Evolutionary conservation across 2,797 vertebrate genomes (phyloP), one percentile per base, ranked within the genome.

Genomic region (Apogon talboti): DNA sequence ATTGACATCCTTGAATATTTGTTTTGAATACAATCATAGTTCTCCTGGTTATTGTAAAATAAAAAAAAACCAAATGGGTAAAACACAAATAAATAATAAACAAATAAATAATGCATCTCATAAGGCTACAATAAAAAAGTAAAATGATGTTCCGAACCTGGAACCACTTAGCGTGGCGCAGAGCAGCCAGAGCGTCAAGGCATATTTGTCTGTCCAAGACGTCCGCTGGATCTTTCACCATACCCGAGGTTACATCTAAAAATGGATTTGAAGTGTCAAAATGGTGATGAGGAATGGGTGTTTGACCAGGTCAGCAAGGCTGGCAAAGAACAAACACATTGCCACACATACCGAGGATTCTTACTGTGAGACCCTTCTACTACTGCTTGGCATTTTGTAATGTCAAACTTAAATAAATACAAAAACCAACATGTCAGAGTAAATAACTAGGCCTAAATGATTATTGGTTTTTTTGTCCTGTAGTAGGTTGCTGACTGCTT

Each of bases 101-200:
- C 78, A 84, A 72, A 79, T 68, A 77, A 81, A 90, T 49, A 79
- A 91, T 86, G 81, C 85, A 92, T 97, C 96, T 96, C 98, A 99
- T 99, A 99, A 99, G 97, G 97, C 96, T 98, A 99, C 98, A 97
- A 95, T 92, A 98, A 97, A 94, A 96, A 98, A 98, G 94, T 97
- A 98, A 99, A 98, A 99, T 98, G 95, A 99, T 98, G 96, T 96
- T 98, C 95, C 98, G 94, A 99, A 99, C 98, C 98, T 99, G 98
- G 96, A 99, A 99, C 98, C 98, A 99, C 98, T 99, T 99, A 97
- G 98, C 97, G 97, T 99, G 98, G 97, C 98, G 98, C 95, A 99
- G 98, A 95, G 98, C 98, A 97, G 98, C 97, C 96, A 99, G 97
- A 98, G 98, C 98, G 96, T 98, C 98, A 98, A 99, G 98, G 96